phyloP scores from a whole-genome alignment of 1,140 invertebrate species.

The Aphaenogaster rudis region DNA sequence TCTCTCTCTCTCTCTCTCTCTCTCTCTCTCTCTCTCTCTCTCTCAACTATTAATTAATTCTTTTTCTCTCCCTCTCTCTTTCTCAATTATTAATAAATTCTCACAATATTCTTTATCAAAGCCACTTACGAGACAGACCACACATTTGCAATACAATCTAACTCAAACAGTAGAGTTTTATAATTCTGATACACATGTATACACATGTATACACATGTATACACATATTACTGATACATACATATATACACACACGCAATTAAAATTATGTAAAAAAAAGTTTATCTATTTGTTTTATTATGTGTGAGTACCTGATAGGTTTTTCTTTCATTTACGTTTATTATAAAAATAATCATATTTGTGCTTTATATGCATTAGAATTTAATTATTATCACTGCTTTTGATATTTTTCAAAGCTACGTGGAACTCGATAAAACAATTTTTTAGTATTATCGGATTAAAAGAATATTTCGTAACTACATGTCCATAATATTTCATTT shows the following conservation, averaged over 20 bases:
- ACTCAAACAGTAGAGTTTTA: neutral
- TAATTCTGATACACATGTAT: neutral
- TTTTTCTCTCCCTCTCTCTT: too few species aligned
- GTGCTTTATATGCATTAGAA: neutral
- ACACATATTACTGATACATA: too few species aligned
- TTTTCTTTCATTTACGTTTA: neutral
- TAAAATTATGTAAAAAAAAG: neutral
- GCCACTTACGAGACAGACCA: neutral
- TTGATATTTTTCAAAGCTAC: neutral
- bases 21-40: too few species aligned
- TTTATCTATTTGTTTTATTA: neutral
- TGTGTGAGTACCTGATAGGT: neutral
- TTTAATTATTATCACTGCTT: neutral
- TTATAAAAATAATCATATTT: constrained; percentile 17
- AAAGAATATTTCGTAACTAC: neutral
- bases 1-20: too few species aligned
- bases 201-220: too few species aligned
- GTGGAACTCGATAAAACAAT: neutral
- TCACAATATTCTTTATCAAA: neutral
- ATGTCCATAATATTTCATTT: neutral
- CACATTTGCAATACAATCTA: neutral
- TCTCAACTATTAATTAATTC: too few species aligned
- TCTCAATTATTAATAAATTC: too few species aligned
- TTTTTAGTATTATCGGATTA: neutral
- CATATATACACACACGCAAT: too few species aligned